Base-by-base conservation (phyloP, 1,140 invertebrate species). In the Papilio xuthus region DNA sequence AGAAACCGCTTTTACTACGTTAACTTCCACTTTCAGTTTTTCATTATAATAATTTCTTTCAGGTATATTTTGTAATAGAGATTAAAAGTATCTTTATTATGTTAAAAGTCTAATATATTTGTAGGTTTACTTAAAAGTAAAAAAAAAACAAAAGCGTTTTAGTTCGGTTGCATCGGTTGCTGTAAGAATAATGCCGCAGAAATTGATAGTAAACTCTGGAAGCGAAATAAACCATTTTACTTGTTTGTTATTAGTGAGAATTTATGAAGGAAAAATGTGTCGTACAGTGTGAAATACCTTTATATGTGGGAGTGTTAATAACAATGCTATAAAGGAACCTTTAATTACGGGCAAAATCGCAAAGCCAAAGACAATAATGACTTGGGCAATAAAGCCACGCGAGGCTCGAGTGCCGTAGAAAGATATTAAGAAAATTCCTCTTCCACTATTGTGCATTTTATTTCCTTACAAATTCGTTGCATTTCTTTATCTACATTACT, bases 371-470 rank as follows among this genome's bases (percentile, higher is more conserved):
- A 63, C 60, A 63, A 63, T 63, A 63, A 63, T 28, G 60, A 63
- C 12, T 63, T 63, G 23, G 23, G 60, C 60, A 63, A 63, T 63
- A 63, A 63, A 63, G 60, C 26, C 26, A 28, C 60, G 23, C 60
- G 60, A 63, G 60, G 8, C 26, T 63, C 60, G 60, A 63, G 23
- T 28, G 23, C 60, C 60, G 8, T 23, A 10, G 10, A 26, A 63
- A 12, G 26, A 63, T 63, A 63, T 63, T 63, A 63, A 63, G 60
- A 28, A 63, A 32, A 63, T 63, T 63, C 60, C 26, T 63, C 60
- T 28, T 20, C 18, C 53, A 63, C 60, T 63, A 63, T 63, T 32
- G 26, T 63, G 60, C 60, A 63, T 28, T 63, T 63, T 32, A 63
- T 32, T 63, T 63, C 60, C 60, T 28, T 28, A 32, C 12, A 15